Base-by-base conservation (phyloP, 2,113 vertebrate species). In the Toxotes chatareus region DNA sequence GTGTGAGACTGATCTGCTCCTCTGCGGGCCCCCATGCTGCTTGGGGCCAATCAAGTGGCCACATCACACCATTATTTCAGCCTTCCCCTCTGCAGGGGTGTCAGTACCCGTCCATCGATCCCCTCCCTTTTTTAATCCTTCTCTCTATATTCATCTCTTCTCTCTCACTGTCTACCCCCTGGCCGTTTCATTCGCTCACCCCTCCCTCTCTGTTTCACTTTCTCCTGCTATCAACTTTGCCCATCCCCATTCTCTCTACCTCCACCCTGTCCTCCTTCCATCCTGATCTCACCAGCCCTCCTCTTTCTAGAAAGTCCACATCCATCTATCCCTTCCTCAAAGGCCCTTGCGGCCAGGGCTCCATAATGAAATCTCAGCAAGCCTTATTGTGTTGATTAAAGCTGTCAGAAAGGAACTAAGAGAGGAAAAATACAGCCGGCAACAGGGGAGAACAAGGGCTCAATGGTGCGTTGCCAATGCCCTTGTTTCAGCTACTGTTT, bases 331-430 rank as follows among this genome's bases (percentile, higher is more conserved):
- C 76, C 21, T 75, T 79, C 57, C 49, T 79, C 66, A 55, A 80
- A 86, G 85, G 82, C 82, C 82, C 91, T 82, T 36, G 71, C 47
- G 79, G 89, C 83, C 80, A 89, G 74, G 77, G 59, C 64, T 67
- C 90, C 76, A 82, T 92, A 91, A 91, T 89, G 88, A 91, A 92
- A 93, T 92, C 91, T 84, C 89, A 85, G 88, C 85, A 74, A 87
- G 87, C 87, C 81, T 91, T 78, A 91, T 91, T 87, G 89, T 88
- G 90, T 91, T 93, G 92, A 93, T 94, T 92, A 93, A 91, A 92
- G 76, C 89, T 91, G 91, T 92, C 91, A 90, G 88, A 91, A 86
- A 82, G 80, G 89, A 92, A 85, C 82, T 76, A 87, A 86, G 82
- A 84, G 82, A 74, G 75, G 86, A 70, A 85, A 90, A 87, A 93